A percentile compares a stretch with the other conserved stretches of the same genome.
These are phyloP conservation scores for Quadriops clusia DNA, from an alignment of 2,888 invertebrate species.

Conservation along the genomic window DNA sequence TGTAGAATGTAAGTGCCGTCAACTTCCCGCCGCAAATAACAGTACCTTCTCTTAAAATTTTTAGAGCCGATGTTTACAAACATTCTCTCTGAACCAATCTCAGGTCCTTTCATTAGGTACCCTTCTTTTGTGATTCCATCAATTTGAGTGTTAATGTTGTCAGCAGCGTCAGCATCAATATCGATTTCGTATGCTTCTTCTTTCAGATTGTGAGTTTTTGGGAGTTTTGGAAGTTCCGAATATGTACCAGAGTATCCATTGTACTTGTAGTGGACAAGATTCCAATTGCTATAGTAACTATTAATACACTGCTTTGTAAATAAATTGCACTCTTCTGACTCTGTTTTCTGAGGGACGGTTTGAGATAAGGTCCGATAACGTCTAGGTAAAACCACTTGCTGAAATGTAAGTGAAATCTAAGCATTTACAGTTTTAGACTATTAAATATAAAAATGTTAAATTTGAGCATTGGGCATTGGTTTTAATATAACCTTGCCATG, in stretches of 20 bases:
- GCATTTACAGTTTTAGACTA: neutral
- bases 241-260: constrained; percentile 78
- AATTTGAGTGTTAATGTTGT: constrained; percentile 51
- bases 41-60: constrained; percentile 83
- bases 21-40: constrained; percentile 79
- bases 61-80: constrained; percentile 86
- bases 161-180: constrained; percentile 73
- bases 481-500: too few species aligned
- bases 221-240: constrained; percentile 71
- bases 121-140: constrained; percentile 82
- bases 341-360: constrained; percentile 28
- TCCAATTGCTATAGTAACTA: constrained; percentile 80
- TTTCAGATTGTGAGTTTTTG: constrained; percentile 48
- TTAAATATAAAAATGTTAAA: constrained; percentile 1
- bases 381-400: constrained; percentile 72
- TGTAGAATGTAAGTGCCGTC: constrained; percentile 86
- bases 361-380: constrained; percentile 66
- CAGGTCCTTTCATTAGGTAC: constrained; percentile 83
- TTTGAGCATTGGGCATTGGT: constrained; percentile 3
- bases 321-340: constrained; percentile 43
- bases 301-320: constrained; percentile 57
- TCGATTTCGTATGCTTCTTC: constrained; percentile 87
- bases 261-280: constrained; percentile 85
- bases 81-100: constrained; percentile 76
- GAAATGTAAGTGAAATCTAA: constrained; percentile 21